Conservation (phyloP, 2,888 invertebrate species). For the Laothoe populi region DNA sequence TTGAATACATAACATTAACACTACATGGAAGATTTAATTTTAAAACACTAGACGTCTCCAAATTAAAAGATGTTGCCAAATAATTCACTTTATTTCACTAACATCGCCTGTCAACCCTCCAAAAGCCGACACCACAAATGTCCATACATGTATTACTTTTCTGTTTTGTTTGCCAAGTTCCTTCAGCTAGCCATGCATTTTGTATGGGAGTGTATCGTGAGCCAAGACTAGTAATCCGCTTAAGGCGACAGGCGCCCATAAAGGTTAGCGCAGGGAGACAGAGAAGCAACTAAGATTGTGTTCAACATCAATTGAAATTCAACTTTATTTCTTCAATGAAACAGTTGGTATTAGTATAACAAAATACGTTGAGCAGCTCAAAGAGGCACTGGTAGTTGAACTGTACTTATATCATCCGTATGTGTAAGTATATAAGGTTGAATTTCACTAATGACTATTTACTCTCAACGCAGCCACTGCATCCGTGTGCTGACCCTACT, state of each 20-base stretch:
- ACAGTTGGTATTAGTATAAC: neutral
- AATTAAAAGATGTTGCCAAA: neutral
- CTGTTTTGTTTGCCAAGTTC: conserved; percentile 12
- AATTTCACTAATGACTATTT: neutral
- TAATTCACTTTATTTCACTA: neutral
- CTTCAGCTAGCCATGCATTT: conserved; percentile 17
- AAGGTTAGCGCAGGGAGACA: neutral
- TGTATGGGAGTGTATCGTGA: conserved; percentile 10
- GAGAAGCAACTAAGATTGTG: neutral
- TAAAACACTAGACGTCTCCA: no score
- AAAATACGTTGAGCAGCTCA: neutral
- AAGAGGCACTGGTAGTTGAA: neutral
- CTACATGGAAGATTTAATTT: no score
- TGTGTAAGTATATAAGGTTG: neutral
- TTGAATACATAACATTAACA: no score
- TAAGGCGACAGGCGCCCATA: conserved; percentile 10
- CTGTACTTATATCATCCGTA: neutral
- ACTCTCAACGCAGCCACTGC: neutral
- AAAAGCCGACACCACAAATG: neutral
- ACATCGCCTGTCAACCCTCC: neutral
- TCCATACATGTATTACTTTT: conserved; percentile 9
- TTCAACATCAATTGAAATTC: neutral
- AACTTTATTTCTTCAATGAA: neutral
- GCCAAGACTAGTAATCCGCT: conserved; percentile 19
- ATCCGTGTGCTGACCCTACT: neutral